Base-by-base conservation (phyloP, 2,888 invertebrate genomes). In the Andrena bucephala region DNA sequence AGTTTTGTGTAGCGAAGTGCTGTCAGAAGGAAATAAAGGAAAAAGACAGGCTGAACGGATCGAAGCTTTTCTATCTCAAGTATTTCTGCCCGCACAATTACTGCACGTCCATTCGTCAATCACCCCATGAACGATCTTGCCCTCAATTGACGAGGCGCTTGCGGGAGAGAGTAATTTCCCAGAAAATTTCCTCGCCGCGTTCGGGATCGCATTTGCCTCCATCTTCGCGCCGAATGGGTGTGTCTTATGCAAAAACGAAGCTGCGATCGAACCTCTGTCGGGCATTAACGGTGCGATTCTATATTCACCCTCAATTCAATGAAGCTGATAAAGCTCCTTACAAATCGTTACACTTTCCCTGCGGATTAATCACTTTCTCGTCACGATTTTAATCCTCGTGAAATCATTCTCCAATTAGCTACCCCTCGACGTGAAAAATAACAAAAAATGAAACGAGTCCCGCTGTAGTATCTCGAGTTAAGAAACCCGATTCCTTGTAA, bases 71-170 rank as follows among this genome's bases (percentile, higher is more conserved):
- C 65, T 63, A 66, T 65, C 73, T 54, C 36, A 59, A 77, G 85
- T 87, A 87, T 87, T 85, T 84, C 81, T 83, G 66, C 60, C 70
- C 65, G 80, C 77, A 72, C 82, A 78, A 88, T 88, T 88, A 88
- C 85, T 72, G 62, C 78, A 66, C 78, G 81, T 83, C 83, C 84
- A 88, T 88, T 88, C 81, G 88, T 88, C 88, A 85, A 85, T 85
- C 77, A 75, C 70, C 68, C 68, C 70, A 60, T 71, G 72, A 85
- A 85, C 81, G 77, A 85, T 81, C 80, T 68, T 63, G 69, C 74
- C 72, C 72, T 81, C 74, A 80, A 87, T 85, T 78, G 85, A 89
- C 81, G 83, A 73, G 66, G 69, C 74, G 81, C 66, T 69, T 63
- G 73, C 52, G 57, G 54, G 69, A 67, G 69, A 81, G 83, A 85